Evolutionary conservation across 1,140 invertebrate species (phyloP), one percentile per base, ranked within the genome.

Genomic region (Epicauta chinensis): DNA sequence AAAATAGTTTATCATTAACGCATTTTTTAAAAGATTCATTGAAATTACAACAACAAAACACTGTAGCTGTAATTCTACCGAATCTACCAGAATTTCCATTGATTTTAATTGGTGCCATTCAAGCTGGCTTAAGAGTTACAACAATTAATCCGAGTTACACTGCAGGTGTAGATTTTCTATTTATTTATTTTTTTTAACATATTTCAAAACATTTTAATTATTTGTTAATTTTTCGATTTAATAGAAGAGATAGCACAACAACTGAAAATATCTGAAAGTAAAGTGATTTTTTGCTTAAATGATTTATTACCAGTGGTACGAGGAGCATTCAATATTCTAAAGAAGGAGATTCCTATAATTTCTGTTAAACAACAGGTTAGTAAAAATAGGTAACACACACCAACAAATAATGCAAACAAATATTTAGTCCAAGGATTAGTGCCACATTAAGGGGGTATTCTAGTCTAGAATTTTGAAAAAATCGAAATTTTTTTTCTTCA

Each of bases 111-210:
- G 89, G 86, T 1, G 75, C 77, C 29, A 62, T 84, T 2, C 77
- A 82, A 55, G 81, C 83, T 14, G 89, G 88, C 0, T 74, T 84
- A 0, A 62, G 80, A 9, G 76, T 86, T 11, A 88, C 87, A 9
- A 82, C 87, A 0, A 73, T 88, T 1, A 93, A 93, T 74, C 87
- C 88, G 1, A 65, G 81, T 31, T 93, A 91, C 61, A 92, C 85
- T 5, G 54, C 80, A 62, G 81, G 89, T 92, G 70, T 34, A 16
- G n/a, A n/a, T n/a, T n/a, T n/a, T n/a, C 30, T 15, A 23, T 15
- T 23, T n/a, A n/a, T 13, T 14, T 12, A 34, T 31, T 2, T 5
- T 38, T 9, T 16, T 42, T 32, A 6, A 10, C 38, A 30, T 9
- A 23, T 34, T 37, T 17, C 5, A 44, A 16, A 16, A 11, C 37